Base-by-base conservation (phyloP, 2,888 invertebrate species). In the Masnerella sp. region DNA sequence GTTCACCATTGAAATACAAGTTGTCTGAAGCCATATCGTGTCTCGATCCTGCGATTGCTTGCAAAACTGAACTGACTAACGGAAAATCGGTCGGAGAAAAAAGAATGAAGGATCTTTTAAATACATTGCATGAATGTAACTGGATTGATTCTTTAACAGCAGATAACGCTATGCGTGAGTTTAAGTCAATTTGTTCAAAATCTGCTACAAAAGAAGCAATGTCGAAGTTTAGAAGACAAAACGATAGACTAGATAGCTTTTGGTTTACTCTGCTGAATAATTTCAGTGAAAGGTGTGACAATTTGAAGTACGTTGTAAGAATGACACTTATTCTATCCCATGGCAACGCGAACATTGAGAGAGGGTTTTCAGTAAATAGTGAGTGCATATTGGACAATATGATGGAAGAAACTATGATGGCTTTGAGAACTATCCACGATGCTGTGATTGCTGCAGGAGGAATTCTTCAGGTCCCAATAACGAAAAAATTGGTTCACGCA, bases 271-370 rank as follows among this genome's bases (percentile, higher is more conserved):
- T 25, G 25, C 7, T 4, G 5, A 25, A 7, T 7, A 25, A 25
- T 4, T 25, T 25, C 5, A 25, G 7, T 25, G 25, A 25, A 25
- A 25, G 7, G 7, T 7, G 25, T 22, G 22, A 30, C n/a, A 12
- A 11, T 34, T 25, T 45, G 1, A 12, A 25, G 7, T 3, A 18
- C 25, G 68, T 76, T 32, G n/a, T 77, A 9, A 58, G 73, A 69
- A 59, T 65, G 8, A 45, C 77, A 5, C 14, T 62, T 2, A 75
- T 73, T 59, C 25, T 80, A 28, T 78, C 73, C 9, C 76, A 79
- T 43, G 79, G 79, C 8, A 78, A 80, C 43, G 79, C 79, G 3
- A 65, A 59, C 32, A 64, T 79, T 1, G 77, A 80, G 77, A 68
- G 77, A 58, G 78, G 78, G 4, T 80, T 79, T 14, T 65, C 45